Conservation (phyloP, 2,113 vertebrate species). For the Atherinomorus stipes region DNA sequence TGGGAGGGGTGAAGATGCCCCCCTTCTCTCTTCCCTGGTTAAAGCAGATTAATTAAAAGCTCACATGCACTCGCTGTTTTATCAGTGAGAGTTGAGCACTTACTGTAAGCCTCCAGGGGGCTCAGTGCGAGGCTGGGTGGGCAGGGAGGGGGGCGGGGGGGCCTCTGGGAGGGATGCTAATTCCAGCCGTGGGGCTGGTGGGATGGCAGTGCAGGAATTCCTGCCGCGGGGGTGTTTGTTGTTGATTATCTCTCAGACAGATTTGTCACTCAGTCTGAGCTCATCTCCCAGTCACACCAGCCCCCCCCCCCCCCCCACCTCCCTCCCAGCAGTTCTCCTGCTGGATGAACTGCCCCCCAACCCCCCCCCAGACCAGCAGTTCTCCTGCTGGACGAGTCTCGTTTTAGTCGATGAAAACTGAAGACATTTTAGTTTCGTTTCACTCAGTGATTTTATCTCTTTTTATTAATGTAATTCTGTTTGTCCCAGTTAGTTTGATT, state of each 20-base stretch:
- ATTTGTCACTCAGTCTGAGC: slow-evolving; percentile 42
- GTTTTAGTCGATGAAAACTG: too few species aligned
- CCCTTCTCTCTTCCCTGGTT: slow-evolving; percentile 23
- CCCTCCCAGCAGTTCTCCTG: neutral
- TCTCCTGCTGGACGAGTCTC: too few species aligned
- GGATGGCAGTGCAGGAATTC: slow-evolving; percentile 55
- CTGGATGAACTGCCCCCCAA: slow-evolving; percentile 2
- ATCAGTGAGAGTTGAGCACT: slow-evolving; percentile 70
- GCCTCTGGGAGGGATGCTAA: slow-evolving; percentile 67
- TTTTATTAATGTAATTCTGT: too few species aligned
- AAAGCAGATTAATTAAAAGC: slow-evolving; percentile 80
- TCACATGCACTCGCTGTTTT: slow-evolving; percentile 53
- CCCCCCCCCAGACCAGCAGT: slow-evolving; percentile 4
- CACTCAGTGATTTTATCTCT: too few species aligned
- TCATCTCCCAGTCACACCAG: slow-evolving; percentile 16
- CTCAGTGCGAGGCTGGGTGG: slow-evolving; percentile 42
- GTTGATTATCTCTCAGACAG: slow-evolving; percentile 54
- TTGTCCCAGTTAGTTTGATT: too few species aligned
- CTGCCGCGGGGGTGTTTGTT: slow-evolving; percentile 23
- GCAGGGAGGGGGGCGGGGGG: slow-evolving; percentile 20
- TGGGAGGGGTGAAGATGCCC: slow-evolving; percentile 19
- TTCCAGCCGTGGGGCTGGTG: slow-evolving; percentile 54
- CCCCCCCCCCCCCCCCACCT: neutral
- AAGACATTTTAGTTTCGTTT: too few species aligned
- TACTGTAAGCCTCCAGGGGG: slow-evolving; percentile 69